These are phyloP conservation scores for Parnassius mnemosyne DNA, from an alignment of 2,888 invertebrate genomes.

Conservation along the genomic window DNA sequence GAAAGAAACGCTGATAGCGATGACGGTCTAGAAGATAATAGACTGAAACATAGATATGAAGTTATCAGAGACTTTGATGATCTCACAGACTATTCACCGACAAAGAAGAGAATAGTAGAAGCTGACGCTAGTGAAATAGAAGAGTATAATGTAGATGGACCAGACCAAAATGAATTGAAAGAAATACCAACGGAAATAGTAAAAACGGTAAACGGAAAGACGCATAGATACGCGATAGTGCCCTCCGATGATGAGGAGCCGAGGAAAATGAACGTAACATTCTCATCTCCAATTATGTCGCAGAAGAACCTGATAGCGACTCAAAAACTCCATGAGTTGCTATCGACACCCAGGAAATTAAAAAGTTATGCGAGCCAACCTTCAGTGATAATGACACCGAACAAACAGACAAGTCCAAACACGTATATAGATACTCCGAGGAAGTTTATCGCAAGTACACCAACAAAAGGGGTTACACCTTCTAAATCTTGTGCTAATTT, in stretches of 20 bases:
- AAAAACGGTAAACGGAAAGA: slow-evolving; percentile 83
- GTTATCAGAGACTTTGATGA: slow-evolving; percentile 75
- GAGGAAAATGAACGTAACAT: slow-evolving; percentile 63
- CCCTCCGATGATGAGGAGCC: slow-evolving; percentile 79
- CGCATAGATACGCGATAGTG: slow-evolving; percentile 80
- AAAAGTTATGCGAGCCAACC: slow-evolving; percentile 75
- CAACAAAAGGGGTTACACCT: slow-evolving; percentile 64
- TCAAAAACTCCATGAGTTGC: slow-evolving; percentile 86
- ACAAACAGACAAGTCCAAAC: slow-evolving; percentile 53
- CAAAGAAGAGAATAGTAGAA: slow-evolving; percentile 72
- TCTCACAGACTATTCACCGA: slow-evolving; percentile 66
- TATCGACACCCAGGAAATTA: slow-evolving; percentile 86
- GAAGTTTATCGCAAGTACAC: slow-evolving; percentile 65
- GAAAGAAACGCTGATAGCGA: slow-evolving; percentile 61
- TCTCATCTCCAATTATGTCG: slow-evolving; percentile 69
- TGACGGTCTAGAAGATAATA: slow-evolving; percentile 59
- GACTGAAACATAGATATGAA: slow-evolving; percentile 75
- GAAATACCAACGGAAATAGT: slow-evolving; percentile 81
- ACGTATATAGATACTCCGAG: slow-evolving; percentile 50
- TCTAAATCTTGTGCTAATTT: slow-evolving; percentile 77
- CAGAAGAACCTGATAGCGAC: slow-evolving; percentile 85
- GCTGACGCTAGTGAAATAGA: slow-evolving; percentile 67
- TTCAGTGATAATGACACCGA: slow-evolving; percentile 68
- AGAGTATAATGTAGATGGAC: slow-evolving; percentile 79
- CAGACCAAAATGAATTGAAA: slow-evolving; percentile 75